phyloP scores from a whole-genome alignment of 2,797 vertebrate species.

The Carduelis carduelis region DNA sequence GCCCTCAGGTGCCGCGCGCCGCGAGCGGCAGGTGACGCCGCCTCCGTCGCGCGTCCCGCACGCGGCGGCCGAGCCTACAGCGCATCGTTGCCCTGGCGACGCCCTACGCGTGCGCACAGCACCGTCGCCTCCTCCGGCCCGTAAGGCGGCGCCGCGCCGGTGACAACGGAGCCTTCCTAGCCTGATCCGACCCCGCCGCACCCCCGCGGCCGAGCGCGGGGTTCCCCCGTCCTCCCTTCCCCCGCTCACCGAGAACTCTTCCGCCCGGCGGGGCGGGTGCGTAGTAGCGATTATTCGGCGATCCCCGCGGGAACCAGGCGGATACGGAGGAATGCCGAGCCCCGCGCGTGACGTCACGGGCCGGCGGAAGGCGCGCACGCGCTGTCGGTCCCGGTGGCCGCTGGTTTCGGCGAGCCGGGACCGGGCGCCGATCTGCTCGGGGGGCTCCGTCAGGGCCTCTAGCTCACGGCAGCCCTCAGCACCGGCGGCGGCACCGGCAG shows the following conservation, averaged over 20 bases:
- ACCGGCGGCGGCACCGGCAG: too few species aligned
- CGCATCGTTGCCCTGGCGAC: neutral
- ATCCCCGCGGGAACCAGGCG: neutral
- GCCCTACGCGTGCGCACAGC: neutral
- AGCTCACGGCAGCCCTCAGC: neutral
- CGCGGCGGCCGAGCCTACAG: neutral
- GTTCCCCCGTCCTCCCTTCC: neutral
- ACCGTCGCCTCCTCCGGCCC: rapidly evolving
- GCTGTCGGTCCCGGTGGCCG: rapidly evolving
- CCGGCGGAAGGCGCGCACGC: neutral
- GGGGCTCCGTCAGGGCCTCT: neutral
- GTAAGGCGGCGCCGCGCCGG: neutral
- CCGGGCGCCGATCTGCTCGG: rapidly evolving
- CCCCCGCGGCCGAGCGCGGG: neutral
- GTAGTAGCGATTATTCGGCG: neutral
- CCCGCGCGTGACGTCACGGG: neutral
- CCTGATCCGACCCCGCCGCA: neutral
- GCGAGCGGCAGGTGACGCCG: rapidly evolving
- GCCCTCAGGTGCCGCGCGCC: neutral
- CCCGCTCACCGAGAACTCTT: neutral
- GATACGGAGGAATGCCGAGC: neutral
- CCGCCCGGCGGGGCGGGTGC: neutral
- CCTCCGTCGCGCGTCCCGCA: neutral
- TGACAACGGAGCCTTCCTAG: too few species aligned
- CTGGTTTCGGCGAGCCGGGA: rapidly evolving